Base-by-base conservation (phyloP, 2,797 vertebrate species). In the Neosalanx taihuensis region DNA sequence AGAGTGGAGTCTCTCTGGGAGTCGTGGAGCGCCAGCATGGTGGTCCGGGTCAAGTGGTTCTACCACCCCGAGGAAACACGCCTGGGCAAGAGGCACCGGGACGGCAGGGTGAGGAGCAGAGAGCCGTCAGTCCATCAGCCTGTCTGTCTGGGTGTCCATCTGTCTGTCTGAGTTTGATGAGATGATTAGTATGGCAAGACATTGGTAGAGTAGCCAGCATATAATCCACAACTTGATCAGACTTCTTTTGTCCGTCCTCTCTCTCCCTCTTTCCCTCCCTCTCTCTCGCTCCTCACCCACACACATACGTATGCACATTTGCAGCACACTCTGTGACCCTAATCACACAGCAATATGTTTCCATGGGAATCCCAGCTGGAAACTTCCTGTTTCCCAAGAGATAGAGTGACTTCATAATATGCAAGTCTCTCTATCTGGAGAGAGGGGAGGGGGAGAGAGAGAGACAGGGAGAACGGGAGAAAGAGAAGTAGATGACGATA, bases 21-120 rank as follows among this genome's bases (percentile, higher is more conserved):
- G 90, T 98, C 97, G 0, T 99, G 97, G 97, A 96, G 95, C 86
- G 95, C 95, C 93, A 97, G 95, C 92, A 99, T 99, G 97, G 97
- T 98, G 79, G 97, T 99, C 83, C 94, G 94, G 87, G 96, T 99
- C 84, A 99, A 98, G 84, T 99, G 97, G 97, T 99, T 99, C 91
- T 99, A 99, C 90, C 97, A 99, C 87, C 97, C 97, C 0, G 97
- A 99, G 90, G 97, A 99, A 91, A 99, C 97, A 77, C 95, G 95
- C 81, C 88, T 99, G 84, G 97, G 97, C 75, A 98, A 97, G 90
- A 91, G 96, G 75, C 96, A 97, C 86, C 93, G 94, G 0, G 97
- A 99, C 0, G 97, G 97, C 87, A 97, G 97, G 96, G 97, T 98
- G 89, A 89, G 81, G 64, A 65, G 57, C 37, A 51, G 7, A 29